Base-by-base conservation (phyloP, 2,113 vertebrate species). In the Sylvietta virens region DNA sequence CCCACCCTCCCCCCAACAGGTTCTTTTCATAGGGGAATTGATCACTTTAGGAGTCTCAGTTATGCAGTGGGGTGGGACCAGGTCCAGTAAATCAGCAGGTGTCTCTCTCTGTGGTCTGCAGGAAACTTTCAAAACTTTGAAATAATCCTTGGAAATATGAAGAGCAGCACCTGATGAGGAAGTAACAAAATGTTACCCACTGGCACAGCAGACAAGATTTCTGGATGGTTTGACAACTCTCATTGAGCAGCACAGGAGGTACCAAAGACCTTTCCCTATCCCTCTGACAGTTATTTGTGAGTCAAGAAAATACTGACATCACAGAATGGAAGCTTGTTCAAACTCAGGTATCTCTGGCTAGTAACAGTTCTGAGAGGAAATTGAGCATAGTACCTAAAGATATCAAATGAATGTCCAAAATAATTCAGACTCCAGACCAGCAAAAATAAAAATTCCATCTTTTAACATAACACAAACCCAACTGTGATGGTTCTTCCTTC, bases 1-100 rank as follows among this genome's bases (percentile, higher is more conserved):
- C 12, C 4, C 7, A 2, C 10, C n/a, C 3, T 27, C 42, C 6
- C 14, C 19, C 20, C 54, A n/a, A n/a, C 54, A 28, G 8, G 0
- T 44, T 37, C 19, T 65, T 91, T 81, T 61, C 45, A 65, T 11
- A 35, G 18, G 17, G 18, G 4, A 90, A 62, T 7, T 30, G 10
- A 58, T 58, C 20, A 13, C 6, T 70, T 81, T 64, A 27, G 20
- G 17, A 66, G 16, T 58, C 12, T 40, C 37, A 37, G 13, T 33
- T 58, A 71, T 0, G 2, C 13, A 78, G 11, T 6, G 45, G 21
- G 16, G 3, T 27, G 30, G 42, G 22, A 53, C 10, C 31, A 11
- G 37, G 39, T 9, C 5, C 2, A 10, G 2, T 17, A 60, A 74
- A 8, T 69, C 35, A 82, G 42, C 61, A 28, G 12, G 7, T 54